Base-by-base conservation (phyloP, 1,140 invertebrate species). In the Aphelenchoides fujianensis region DNA sequence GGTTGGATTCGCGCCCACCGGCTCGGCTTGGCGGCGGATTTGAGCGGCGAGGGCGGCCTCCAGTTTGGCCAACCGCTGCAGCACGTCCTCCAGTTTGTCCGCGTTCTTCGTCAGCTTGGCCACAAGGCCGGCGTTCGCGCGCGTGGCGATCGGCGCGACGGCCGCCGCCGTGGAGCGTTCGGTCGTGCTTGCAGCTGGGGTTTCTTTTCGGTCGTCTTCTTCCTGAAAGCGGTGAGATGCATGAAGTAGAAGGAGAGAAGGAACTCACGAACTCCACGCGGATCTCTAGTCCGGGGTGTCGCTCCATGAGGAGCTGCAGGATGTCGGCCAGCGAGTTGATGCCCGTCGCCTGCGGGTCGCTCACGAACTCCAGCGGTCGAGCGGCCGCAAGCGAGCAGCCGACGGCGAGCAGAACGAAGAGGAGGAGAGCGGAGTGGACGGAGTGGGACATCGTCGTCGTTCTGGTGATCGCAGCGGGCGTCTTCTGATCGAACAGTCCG, bases 261-360 rank as follows among this genome's bases (percentile, higher is more conserved):
- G 34, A 5, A 59, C 55, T 59, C 34, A 59, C 55, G 34, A 59
- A 59, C 5, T 59, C 55, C 27, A 59, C 55, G 5, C 23, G 5
- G 55, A 59, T 59, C 34, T 59, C 55, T 5, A 59, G 7, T 5
- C 55, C 55, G 5, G 55, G 55, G 34, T 59, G 5, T 59, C 19
- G 55, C 28, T 59, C 19, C 5, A 59, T 19, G 5, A 59, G 5
- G 5, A 59, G 19, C 23, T 59, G 5, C 5, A 59, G 55, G 34
- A 59, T 59, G 55, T 59, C 55, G 55, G 55, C 55, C 7, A 59
- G 55, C 7, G 5, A 7, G 28, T 23, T 59, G 55, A 7, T 59
- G 12, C 23, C 23, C 41, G 41, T n/a, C n/a, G n/a, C n/a, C n/a
- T n/a, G n/a, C n/a, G n/a, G n/a, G n/a, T n/a, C n/a, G n/a, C n/a